A percentile compares a stretch with the other conserved stretches of the same genome.
These are phyloP conservation scores for Helicoverpa armigera DNA, from an alignment of 1,140 invertebrate genomes.

Conservation along the genomic window DNA sequence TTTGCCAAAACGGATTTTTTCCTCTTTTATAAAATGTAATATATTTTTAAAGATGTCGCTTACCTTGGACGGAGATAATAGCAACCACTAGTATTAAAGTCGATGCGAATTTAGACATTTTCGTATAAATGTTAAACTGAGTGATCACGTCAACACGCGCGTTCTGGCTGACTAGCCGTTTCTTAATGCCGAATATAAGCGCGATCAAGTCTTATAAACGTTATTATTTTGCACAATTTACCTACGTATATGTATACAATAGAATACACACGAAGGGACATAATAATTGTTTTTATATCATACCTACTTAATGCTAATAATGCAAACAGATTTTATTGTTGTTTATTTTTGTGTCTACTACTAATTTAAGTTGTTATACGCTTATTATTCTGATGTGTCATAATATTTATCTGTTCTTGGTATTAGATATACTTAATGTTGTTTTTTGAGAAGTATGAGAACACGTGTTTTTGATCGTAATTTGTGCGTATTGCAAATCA, in stretches of 20 bases:
- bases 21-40: not conserved
- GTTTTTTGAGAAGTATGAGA: constrained; percentile 7
- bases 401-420: not conserved
- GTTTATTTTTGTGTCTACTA: not conserved
- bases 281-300: too few relatives aligned
- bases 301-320: not conserved
- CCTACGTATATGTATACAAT: not conserved
- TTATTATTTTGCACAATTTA: constrained; percentile 8
- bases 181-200: constrained; percentile 10
- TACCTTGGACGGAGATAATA: constrained; percentile 32
- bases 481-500: not conserved
- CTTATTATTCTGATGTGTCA: constrained; percentile 7
- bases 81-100: constrained; percentile 18
- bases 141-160: constrained; percentile 12
- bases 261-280: not conserved
- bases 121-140: constrained; percentile 4
- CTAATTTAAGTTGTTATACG: not conserved
- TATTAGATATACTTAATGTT: not conserved
- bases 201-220: constrained; percentile 5
- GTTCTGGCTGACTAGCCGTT: not conserved
- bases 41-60: constrained; percentile 3
- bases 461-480: not conserved
- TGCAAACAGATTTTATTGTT: not conserved
- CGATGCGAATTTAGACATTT: constrained; percentile 31
- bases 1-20: not conserved